Percentiles rank a stretch among this genome's conserved stretches.
Evolutionary conservation across 2,888 invertebrate genomes (phyloP).

Genomic region (Copidosoma aretas): DNA sequence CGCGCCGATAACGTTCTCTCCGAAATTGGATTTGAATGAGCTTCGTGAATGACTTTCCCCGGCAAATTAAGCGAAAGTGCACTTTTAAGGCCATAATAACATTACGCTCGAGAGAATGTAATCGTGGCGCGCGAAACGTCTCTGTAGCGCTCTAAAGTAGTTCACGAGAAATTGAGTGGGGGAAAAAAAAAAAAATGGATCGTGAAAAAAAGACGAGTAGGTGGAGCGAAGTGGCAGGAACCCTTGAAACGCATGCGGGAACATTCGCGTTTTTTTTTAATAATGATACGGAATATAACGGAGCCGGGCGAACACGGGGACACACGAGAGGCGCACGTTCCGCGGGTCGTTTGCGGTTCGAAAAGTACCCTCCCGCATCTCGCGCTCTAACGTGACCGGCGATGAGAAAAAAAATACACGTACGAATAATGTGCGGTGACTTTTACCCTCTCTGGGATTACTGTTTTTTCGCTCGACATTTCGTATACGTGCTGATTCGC

Average conservation of each 20-base stretch:
- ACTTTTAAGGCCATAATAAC: no score
- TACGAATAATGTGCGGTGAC: no score
- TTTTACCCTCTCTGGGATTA: constrained; percentile 5
- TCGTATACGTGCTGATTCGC: constrained; percentile 11
- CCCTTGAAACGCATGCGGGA: constrained; percentile 33
- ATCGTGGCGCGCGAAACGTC: neutral
- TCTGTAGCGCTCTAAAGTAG: constrained; percentile 2
- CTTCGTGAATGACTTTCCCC: no score
- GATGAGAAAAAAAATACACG: neutral
- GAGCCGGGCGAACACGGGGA: constrained; percentile 30
- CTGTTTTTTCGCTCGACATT: neutral
- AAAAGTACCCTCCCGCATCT: constrained; percentile 23
- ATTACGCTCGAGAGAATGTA: no score
- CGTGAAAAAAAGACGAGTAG: neutral
- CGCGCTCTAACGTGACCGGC: neutral
- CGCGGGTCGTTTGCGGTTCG: constrained; percentile 33
- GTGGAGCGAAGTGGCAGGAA: neutral
- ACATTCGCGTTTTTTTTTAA: constrained; percentile 37
- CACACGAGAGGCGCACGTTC: constrained; percentile 2
- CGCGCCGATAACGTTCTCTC: no score
- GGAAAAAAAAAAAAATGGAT: neutral
- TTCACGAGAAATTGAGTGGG: neutral
- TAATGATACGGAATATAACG: constrained; percentile 35
- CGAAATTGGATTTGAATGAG: no score
- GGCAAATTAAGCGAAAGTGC: no score